These are phyloP conservation scores for Carapus acus DNA, from an alignment of 2,797 vertebrate genomes.

Conservation along the genomic window DNA sequence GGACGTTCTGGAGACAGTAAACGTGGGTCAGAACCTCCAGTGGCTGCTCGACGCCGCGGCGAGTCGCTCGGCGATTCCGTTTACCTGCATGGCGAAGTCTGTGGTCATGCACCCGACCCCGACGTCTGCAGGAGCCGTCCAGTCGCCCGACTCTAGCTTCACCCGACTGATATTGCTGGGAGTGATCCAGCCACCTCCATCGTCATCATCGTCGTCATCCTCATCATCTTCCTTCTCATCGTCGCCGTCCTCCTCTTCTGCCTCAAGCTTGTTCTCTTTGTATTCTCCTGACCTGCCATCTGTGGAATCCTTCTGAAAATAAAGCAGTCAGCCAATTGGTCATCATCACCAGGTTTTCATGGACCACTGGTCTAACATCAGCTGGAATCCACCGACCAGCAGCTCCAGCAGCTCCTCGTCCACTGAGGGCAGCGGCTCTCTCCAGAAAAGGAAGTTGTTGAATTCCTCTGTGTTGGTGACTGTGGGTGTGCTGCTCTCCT, in stretches of 20 bases:
- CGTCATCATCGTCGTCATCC: slow-evolving; percentile 38
- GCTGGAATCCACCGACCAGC: slow-evolving; percentile 63
- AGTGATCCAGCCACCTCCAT: slow-evolving; percentile 86
- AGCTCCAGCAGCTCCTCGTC: slow-evolving; percentile 77
- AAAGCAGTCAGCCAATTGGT: background rate
- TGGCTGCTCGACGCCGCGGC: too few species aligned
- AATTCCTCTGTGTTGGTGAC: slow-evolving; percentile 56
- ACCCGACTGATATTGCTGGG: slow-evolving; percentile 86
- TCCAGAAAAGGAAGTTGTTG: slow-evolving; percentile 86
- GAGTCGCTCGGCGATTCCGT: background rate
- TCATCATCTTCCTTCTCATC: slow-evolving; percentile 39
- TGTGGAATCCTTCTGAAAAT: slow-evolving; percentile 35
- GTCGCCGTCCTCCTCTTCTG: slow-evolving; percentile 12
- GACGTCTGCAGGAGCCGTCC: slow-evolving; percentile 60
- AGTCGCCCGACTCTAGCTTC: slow-evolving; percentile 73
- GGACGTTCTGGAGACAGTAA: slow-evolving; percentile 78
- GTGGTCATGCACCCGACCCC: slow-evolving; percentile 90
- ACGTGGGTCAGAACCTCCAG: background rate
- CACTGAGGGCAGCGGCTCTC: slow-evolving; percentile 75
- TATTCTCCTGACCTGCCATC: slow-evolving; percentile 23
- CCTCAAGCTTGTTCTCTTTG: slow-evolving; percentile 46
- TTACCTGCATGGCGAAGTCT: slow-evolving; percentile 96
- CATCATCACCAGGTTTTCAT: too few species aligned
- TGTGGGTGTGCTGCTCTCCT: accelerated
- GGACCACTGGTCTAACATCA: too few species aligned